Percentiles rank a stretch among this genome's conserved stretches.
These are phyloP conservation scores for Drosophila ogumai DNA, from an alignment of 1,140 invertebrate genomes.

Conservation along the genomic window DNA sequence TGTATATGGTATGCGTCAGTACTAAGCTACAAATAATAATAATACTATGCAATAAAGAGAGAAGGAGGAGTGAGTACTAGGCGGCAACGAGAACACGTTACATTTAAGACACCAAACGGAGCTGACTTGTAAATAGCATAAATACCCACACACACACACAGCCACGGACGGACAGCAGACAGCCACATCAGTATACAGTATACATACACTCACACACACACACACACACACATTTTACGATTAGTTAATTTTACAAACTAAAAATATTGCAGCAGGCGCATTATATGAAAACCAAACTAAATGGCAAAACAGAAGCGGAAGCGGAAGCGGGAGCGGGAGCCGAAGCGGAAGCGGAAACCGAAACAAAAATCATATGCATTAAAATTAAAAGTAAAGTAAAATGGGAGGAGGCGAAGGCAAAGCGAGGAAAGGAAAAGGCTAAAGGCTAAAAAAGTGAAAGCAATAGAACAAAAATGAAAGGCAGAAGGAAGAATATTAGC, in stretches of 20 bases:
- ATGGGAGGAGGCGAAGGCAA: constrained; percentile 18
- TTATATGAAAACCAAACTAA: constrained; percentile 66
- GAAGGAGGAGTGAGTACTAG: constrained; percentile 52
- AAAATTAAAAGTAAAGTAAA: constrained; percentile 58
- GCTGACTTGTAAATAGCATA: constrained; percentile 73
- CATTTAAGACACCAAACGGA: constrained; percentile 38
- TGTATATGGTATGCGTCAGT: constrained; percentile 33
- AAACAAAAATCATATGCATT: constrained; percentile 70
- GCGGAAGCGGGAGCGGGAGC: not conserved
- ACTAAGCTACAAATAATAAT: constrained; percentile 48
- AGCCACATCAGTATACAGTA: constrained; percentile 47
- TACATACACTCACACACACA: constrained; percentile 35
- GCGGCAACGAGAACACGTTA: constrained; percentile 52
- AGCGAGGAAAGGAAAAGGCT: not conserved
- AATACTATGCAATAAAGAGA: constrained; percentile 63
- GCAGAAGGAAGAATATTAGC: not conserved
- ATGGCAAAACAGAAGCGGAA: constrained; percentile 45
- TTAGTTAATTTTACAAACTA: constrained; percentile 73
- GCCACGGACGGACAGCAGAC: constrained; percentile 31
- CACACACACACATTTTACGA: constrained; percentile 68
- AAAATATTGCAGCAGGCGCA: constrained; percentile 64
- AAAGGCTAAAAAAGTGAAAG: constrained; percentile 14
- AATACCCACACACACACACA: constrained; percentile 18
- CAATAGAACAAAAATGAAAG: constrained; percentile 2
- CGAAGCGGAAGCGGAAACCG: constrained; percentile 22